Conservation (phyloP, 2,797 vertebrate species). For the Erpetoichthys calabaricus region DNA sequence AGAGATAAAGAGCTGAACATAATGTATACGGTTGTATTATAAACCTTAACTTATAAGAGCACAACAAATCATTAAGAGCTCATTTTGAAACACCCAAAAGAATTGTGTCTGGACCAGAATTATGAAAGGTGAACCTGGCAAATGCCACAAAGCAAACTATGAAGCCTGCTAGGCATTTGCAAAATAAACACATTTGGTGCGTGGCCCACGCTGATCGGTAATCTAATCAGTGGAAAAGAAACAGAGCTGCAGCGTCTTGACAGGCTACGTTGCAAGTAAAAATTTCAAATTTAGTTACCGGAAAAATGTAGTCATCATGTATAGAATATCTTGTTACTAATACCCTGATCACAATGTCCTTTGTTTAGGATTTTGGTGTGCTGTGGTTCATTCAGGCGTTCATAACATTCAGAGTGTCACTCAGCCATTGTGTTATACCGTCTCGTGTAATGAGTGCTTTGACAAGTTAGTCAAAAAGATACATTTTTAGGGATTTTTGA, state of each 20-base stretch:
- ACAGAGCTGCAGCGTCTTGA: constrained; percentile 12
- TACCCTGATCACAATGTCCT: background rate
- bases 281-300: constrained; percentile 6
- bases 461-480: too few relatives aligned
- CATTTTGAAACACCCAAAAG: too few relatives aligned
- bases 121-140: background rate
- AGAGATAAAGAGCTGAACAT: too few relatives aligned
- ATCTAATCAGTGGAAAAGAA: constrained; percentile 18
- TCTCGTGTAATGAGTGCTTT: too few relatives aligned
- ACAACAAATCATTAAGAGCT: too few relatives aligned
- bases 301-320: constrained; percentile 8
- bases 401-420: too few relatives aligned
- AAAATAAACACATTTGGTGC: constrained; percentile 3
- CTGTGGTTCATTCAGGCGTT: background rate
- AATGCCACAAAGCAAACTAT: constrained; percentile 16
- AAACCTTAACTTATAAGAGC: too few relatives aligned
- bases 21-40: too few relatives aligned
- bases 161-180: constrained; percentile 12
- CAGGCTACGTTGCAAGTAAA: constrained; percentile 7
- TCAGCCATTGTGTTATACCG: too few relatives aligned
- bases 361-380: background rate
- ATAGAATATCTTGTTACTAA: background rate
- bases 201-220: constrained; percentile 21
- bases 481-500: too few relatives aligned
- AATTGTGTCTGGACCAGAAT: too few relatives aligned